phyloP scores from a whole-genome alignment of 2,888 invertebrate species.

The Morpho helenor region DNA sequence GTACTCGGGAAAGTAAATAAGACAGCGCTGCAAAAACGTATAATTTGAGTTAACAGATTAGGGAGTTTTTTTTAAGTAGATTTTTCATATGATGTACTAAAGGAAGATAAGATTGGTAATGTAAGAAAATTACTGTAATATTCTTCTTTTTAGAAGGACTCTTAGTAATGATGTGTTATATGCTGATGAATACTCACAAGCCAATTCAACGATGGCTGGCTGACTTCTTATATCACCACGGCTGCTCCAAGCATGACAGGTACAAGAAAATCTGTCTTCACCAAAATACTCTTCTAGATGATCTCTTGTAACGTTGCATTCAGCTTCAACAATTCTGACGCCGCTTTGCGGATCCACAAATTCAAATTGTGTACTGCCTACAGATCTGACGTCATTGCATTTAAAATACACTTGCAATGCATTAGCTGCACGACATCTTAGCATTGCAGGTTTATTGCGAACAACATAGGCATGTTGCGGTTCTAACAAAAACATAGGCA shows the following conservation, averaged over 20 bases:
- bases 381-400: conserved; percentile 90
- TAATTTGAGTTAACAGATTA: too few relatives aligned
- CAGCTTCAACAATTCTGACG: conserved; percentile 91
- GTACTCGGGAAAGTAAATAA: too few relatives aligned
- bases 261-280: conserved; percentile 93
- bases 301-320: conserved; percentile 92
- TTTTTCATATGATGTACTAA: too few relatives aligned
- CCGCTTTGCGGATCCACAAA: conserved; percentile 95
- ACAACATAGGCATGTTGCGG: conserved; percentile 94
- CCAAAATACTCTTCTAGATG: conserved; percentile 97
- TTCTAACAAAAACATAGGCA: conserved; percentile 92
- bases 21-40: too few relatives aligned
- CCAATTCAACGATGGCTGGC: conserved; percentile 92
- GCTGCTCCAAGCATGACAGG: conserved; percentile 95
- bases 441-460: conserved; percentile 91
- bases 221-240: conserved; percentile 92
- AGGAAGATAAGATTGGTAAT: too few relatives aligned
- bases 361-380: conserved; percentile 85
- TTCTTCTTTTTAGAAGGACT: too few relatives aligned
- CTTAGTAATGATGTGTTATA: too few relatives aligned
- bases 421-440: conserved; percentile 94
- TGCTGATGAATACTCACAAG: conserved; percentile 87
- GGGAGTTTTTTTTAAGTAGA: too few relatives aligned
- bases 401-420: conserved; percentile 93
- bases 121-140: too few relatives aligned